phyloP scores from a whole-genome alignment of 2,797 vertebrate species.

The Graptemys geographica region DNA sequence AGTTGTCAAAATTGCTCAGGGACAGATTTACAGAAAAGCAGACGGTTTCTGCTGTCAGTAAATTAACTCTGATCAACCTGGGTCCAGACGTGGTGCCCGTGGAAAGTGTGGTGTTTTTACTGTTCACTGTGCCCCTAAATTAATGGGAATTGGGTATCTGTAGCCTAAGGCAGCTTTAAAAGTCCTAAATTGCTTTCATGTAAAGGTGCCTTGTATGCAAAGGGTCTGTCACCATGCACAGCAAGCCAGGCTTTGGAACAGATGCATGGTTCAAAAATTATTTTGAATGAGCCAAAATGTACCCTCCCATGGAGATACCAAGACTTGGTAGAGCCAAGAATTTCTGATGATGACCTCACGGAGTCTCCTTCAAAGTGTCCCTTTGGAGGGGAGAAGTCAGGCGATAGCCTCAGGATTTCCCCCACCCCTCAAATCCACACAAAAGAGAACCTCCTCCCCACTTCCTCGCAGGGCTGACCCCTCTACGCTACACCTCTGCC shows the following conservation, averaged over 20 bases:
- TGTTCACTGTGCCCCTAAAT: background rate
- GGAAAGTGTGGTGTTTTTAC: background rate
- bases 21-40: background rate
- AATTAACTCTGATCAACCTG: background rate
- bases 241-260: background rate
- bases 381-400: background rate
- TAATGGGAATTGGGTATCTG: background rate
- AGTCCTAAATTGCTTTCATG: background rate
- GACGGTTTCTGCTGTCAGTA: background rate
- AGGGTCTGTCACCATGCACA: background rate
- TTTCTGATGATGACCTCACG: background rate
- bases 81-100: background rate
- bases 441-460: background rate
- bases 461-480: background rate
- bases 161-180: background rate
- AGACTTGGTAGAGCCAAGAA: background rate
- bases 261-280: background rate
- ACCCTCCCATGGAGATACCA: background rate
- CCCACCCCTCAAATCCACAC: background rate
- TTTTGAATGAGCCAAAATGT: background rate
- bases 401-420: background rate
- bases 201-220: background rate
- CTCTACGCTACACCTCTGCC: background rate
- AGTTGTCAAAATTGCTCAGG: conserved; percentile 7
- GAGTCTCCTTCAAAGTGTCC: background rate